Percentiles rank a stretch among this genome's conserved stretches.
Conservation (phyloP, 2,797 vertebrate genomes). For the Chelmon rostratus region DNA sequence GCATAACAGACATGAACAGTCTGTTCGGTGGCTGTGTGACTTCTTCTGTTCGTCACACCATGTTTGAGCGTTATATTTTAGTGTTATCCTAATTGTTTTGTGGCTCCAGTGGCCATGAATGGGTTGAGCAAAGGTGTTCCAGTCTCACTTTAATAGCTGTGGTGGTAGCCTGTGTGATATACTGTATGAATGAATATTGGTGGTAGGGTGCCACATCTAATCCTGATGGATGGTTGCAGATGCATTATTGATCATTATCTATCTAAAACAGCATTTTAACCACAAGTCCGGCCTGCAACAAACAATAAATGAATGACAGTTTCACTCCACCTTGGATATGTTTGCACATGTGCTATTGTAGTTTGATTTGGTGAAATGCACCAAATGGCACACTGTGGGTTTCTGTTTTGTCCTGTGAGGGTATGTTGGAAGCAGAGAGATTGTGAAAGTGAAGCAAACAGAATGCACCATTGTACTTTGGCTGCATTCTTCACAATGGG, state of each 20-base stretch:
- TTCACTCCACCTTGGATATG: neutral
- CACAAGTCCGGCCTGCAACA: neutral
- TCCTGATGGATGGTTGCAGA: neutral
- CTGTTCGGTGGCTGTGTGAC: neutral
- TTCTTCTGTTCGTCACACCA: neutral
- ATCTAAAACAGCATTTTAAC: neutral
- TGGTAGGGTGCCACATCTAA: neutral
- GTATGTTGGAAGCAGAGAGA: constrained; percentile 40
- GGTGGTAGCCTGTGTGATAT: neutral
- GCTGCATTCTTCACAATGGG: constrained; percentile 72
- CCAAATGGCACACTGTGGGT: constrained; percentile 20
- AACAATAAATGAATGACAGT: neutral
- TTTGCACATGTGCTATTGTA: constrained; percentile 14
- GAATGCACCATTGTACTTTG: constrained; percentile 66
- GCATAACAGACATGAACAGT: too few species aligned
- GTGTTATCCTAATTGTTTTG: neutral
- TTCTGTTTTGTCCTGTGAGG: constrained; percentile 38
- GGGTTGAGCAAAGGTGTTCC: too few species aligned
- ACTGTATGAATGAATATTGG: neutral
- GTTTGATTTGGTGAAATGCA: constrained; percentile 41
- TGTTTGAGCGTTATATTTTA: neutral
- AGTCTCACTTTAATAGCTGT: too few species aligned
- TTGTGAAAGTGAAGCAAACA: constrained; percentile 44
- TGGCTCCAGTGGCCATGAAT: too few species aligned
- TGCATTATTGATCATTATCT: neutral